Evolutionary conservation across 2,888 invertebrate genomes (phyloP).

Genomic region (Pecten maximus): DNA sequence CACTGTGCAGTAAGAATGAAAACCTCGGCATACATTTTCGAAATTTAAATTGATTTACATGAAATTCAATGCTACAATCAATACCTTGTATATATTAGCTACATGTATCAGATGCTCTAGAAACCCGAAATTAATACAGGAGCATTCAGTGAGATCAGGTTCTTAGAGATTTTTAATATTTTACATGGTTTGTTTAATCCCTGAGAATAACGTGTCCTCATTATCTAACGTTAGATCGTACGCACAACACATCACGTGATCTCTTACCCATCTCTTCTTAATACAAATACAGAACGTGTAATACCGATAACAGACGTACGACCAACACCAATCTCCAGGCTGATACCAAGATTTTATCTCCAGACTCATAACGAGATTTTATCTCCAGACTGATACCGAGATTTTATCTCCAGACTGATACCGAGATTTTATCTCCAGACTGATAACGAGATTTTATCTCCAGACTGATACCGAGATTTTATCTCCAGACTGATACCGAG

Average conservation of each 20-base stretch:
- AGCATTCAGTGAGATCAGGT: background rate
- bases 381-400: too few relatives aligned
- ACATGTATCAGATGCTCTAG: background rate
- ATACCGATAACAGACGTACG: too few relatives aligned
- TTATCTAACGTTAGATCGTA: background rate
- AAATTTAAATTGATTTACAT: constrained; percentile 29
- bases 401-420: too few relatives aligned
- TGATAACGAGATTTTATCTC: too few relatives aligned
- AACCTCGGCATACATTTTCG: background rate
- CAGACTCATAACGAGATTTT: too few relatives aligned
- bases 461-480: too few relatives aligned
- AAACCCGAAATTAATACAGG: background rate
- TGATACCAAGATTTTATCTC: too few relatives aligned
- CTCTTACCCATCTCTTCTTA: background rate
- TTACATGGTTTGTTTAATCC: background rate
- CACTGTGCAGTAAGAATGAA: background rate
- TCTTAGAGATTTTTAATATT: background rate
- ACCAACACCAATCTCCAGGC: too few relatives aligned
- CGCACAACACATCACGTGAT: background rate
- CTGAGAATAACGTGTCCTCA: background rate
- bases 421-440: too few relatives aligned
- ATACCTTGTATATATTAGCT: background rate
- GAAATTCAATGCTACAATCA: background rate
- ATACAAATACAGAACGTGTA: background rate
- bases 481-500: too few relatives aligned